These are phyloP conservation scores for Tragelaphus oryx DNA, from an alignment of 2,797 vertebrate genomes.

Conservation along the genomic window DNA sequence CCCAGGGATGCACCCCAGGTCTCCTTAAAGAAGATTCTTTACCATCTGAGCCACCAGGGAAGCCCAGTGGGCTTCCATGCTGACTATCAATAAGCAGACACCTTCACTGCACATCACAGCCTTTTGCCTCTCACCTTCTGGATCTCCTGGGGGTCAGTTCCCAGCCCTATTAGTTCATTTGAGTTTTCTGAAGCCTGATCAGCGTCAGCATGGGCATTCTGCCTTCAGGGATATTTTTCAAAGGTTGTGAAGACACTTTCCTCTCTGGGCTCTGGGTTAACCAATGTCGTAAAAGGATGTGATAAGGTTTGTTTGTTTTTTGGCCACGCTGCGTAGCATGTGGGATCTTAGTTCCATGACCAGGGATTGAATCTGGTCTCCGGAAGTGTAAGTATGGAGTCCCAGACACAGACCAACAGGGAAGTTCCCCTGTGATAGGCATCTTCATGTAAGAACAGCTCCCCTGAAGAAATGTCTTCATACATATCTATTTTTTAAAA, in stretches of 20 bases:
- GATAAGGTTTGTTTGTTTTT: neutral
- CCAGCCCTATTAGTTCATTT: no score
- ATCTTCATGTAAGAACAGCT: neutral
- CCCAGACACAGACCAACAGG: neutral
- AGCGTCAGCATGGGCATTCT: neutral
- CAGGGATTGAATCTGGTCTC: neutral
- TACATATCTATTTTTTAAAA: neutral
- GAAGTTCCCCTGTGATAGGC: neutral
- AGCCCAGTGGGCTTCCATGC: neutral
- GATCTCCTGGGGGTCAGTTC: neutral
- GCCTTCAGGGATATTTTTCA: neutral
- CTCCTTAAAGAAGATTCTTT: neutral
- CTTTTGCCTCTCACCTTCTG: neutral
- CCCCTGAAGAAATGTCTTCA: neutral
- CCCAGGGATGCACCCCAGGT: neutral
- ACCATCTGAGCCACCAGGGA: neutral
- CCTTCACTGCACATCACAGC: neutral
- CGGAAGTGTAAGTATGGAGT: neutral
- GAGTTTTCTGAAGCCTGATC: neutral
- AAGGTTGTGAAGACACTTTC: neutral
- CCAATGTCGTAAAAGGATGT: neutral
- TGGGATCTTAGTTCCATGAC: neutral
- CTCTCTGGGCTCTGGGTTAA: neutral
- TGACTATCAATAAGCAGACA: neutral
- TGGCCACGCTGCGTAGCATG: fast-evolving